Evolutionary conservation across 2,113 vertebrate species (phyloP).

Genomic region (Bothrops jararaca): DNA sequence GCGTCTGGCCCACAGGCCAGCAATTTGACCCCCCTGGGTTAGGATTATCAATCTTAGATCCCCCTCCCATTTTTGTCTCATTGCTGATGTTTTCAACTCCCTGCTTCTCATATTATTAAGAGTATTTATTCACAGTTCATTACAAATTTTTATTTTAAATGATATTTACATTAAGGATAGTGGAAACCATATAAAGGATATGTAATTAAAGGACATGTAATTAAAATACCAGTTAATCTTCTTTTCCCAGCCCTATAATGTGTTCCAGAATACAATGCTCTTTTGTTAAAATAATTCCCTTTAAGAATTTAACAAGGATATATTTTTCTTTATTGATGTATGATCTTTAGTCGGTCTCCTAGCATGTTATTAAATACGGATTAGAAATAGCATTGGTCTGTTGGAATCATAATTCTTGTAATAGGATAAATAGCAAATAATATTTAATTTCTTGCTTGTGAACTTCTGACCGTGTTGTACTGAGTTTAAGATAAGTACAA

Average conservation of each 20-base stretch:
- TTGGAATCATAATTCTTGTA: slow-evolving; percentile 55
- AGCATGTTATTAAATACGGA: slow-evolving; percentile 70
- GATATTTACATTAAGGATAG: background rate
- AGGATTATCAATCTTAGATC: background rate
- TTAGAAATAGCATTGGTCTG: slow-evolving; percentile 66
- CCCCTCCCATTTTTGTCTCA: background rate
- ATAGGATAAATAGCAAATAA: slow-evolving; percentile 53
- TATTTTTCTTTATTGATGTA: slow-evolving; percentile 55
- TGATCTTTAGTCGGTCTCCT: slow-evolving; percentile 56
- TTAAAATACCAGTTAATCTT: slow-evolving; percentile 43
- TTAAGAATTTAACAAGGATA: slow-evolving; percentile 62
- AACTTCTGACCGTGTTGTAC: slow-evolving; percentile 41
- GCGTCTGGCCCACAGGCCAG: too few species aligned
- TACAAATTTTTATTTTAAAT: background rate
- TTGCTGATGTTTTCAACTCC: background rate
- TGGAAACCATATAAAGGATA: background rate
- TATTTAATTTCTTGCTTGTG: slow-evolving; percentile 49
- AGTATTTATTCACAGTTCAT: background rate
- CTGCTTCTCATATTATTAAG: background rate
- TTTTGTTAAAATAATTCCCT: slow-evolving; percentile 72
- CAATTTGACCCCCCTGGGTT: too few species aligned
- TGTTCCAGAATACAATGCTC: slow-evolving; percentile 55
- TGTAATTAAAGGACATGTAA: slow-evolving; percentile 16
- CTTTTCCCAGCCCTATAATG: slow-evolving; percentile 43
- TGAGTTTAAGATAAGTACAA: background rate